phyloP scores from a whole-genome alignment of 1,140 invertebrate species.

The Lethocerus indicus region DNA sequence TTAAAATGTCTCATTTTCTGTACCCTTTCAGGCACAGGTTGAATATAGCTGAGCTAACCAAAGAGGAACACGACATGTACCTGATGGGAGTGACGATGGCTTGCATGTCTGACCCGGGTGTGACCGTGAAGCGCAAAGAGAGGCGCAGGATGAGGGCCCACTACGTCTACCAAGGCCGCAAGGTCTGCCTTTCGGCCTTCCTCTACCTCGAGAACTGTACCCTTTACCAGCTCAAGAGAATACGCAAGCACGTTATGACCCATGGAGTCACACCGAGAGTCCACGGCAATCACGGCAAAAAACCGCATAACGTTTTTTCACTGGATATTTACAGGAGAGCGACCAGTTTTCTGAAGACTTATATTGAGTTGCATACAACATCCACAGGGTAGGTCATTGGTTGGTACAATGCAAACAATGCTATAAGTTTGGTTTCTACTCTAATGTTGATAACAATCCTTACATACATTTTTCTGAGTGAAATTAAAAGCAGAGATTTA shows the following conservation, averaged over 20 bases:
- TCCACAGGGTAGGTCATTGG: not conserved
- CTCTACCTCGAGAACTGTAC: slow-evolving; percentile 65
- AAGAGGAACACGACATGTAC: slow-evolving; percentile 55
- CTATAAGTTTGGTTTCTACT: not conserved
- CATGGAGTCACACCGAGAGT: slow-evolving; percentile 58
- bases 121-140: slow-evolving; percentile 52
- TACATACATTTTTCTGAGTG: no score
- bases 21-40: slow-evolving; percentile 36
- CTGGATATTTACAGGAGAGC: slow-evolving; percentile 59
- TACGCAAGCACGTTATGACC: slow-evolving; percentile 57
- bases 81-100: slow-evolving; percentile 67
- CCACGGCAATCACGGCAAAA: slow-evolving; percentile 61
- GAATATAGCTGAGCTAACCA: slow-evolving; percentile 60
- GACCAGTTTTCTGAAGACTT: slow-evolving; percentile 54
- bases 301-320: slow-evolving; percentile 65
- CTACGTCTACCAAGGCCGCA: slow-evolving; percentile 52
- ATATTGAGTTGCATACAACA: slow-evolving; percentile 37
- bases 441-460: no score
- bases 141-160: slow-evolving; percentile 48
- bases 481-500: no score
- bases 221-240: slow-evolving; percentile 59
- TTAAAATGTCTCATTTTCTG: slow-evolving; percentile 20
- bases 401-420: not conserved
- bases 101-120: slow-evolving; percentile 51
- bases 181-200: slow-evolving; percentile 61